Conservation (phyloP, 2,888 invertebrate species). For the Apamea epomidion region DNA sequence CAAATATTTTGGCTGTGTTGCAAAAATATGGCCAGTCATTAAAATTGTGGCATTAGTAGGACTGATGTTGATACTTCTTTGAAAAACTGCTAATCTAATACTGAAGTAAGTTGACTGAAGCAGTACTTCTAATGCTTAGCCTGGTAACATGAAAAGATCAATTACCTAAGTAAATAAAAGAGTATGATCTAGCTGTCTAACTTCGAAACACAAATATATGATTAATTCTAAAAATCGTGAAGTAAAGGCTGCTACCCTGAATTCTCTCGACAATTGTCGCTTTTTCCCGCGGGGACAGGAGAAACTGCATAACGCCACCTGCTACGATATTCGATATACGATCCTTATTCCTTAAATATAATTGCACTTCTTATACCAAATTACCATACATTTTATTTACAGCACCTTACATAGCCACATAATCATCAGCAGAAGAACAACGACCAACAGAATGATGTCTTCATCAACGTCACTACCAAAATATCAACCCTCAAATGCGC, state of each 20-base stretch:
- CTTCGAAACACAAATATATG: not conserved
- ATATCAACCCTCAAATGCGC: conserved; percentile 59
- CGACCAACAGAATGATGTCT: not conserved
- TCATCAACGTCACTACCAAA: conserved; percentile 30
- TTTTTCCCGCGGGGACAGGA: not conserved
- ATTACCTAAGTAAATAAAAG: not conserved
- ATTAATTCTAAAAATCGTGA: not conserved
- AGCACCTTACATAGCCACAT: not conserved
- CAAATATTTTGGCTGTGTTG: no score
- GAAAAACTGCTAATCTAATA: not conserved
- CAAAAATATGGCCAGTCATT: no score
- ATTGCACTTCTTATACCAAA: not conserved
- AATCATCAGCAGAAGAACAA: not conserved
- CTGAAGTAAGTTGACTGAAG: not conserved
- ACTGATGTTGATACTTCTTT: not conserved
- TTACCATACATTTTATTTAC: not conserved
- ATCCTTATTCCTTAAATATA: not conserved
- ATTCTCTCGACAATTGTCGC: not conserved
- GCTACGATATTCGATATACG: no score
- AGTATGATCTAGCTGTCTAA: not conserved
- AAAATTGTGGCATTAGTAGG: no score
- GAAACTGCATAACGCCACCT: not conserved
- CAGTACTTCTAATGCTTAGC: not conserved
- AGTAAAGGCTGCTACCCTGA: not conserved
- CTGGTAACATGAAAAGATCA: no score